Conservation (phyloP, 2,797 vertebrate species). For the Acipenser oxyrinchus region DNA sequence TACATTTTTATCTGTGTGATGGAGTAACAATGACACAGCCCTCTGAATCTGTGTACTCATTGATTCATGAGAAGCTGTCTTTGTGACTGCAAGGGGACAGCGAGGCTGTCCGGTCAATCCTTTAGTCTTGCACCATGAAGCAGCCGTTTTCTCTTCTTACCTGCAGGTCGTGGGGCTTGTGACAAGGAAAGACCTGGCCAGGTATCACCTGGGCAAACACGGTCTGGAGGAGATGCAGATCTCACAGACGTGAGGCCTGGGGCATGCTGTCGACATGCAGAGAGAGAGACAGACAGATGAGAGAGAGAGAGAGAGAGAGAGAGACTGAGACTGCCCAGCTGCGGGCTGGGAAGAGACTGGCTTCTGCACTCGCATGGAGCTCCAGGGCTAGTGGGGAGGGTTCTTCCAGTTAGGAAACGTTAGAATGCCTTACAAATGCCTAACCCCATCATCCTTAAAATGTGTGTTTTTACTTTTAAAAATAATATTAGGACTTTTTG, state of each 20-base stretch:
- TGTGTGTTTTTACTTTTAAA: conserved; percentile 28
- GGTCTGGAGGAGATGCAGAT: conserved; percentile 87
- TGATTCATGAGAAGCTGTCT: too few species aligned
- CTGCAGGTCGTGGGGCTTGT: conserved; percentile 86
- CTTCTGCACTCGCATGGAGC: conserved; percentile 16
- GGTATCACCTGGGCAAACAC: conserved; percentile 87
- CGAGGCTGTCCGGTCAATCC: too few species aligned
- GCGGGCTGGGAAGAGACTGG: conserved; percentile 10
- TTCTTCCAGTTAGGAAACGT: neutral
- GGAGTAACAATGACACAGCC: too few species aligned
- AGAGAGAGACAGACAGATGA: neutral
- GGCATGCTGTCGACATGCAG: neutral
- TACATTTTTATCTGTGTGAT: too few species aligned
- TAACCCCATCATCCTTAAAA: neutral
- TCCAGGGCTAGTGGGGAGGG: neutral
- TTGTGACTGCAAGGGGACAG: too few species aligned
- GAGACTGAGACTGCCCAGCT: neutral
- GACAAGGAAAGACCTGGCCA: conserved; percentile 90
- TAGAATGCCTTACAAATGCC: neutral
- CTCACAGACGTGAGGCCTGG: conserved; percentile 77
- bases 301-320: neutral
- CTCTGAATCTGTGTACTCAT: too few species aligned
- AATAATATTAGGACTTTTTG: conserved; percentile 3
- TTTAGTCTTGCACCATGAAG: neutral
- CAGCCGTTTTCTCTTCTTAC: neutral